phyloP scores from a whole-genome alignment of 2,113 vertebrate genomes.

The Poeciliopsis prolifica region DNA sequence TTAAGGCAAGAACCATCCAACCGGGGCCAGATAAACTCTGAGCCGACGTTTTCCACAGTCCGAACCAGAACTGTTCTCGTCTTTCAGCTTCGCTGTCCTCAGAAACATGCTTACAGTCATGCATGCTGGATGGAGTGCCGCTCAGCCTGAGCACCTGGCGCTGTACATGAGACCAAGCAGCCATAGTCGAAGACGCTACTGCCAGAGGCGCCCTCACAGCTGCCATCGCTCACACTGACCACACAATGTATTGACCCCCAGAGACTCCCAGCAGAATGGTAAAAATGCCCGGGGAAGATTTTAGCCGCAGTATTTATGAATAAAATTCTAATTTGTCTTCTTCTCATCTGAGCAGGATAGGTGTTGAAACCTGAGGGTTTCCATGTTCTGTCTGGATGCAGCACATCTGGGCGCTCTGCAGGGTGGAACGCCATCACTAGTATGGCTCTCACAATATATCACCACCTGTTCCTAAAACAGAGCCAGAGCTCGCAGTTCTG shows the following conservation, averaged over 20 bases:
- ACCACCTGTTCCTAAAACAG: conserved; percentile 10
- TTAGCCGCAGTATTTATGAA: conserved; percentile 17
- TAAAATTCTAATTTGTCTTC: conserved; percentile 45
- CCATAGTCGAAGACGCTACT: conserved; percentile 58
- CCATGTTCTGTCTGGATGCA: conserved; percentile 49
- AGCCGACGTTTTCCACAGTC: conserved; percentile 17
- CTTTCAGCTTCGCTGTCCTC: conserved; percentile 33
- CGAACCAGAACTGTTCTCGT: conserved; percentile 19
- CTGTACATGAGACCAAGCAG: conserved; percentile 60
- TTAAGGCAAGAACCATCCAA: conserved; percentile 20
- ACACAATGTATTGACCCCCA: conserved; percentile 53
- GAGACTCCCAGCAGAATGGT: conserved; percentile 33
- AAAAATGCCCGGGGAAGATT: conserved; percentile 13
- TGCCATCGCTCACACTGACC: conserved; percentile 71
- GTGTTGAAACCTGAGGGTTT: conserved; percentile 41
- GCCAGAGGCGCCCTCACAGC: conserved; percentile 67
- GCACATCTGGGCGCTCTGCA: conserved; percentile 51
- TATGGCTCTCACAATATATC: conserved; percentile 25
- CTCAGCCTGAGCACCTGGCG: conserved; percentile 60
- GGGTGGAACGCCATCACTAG: conserved; percentile 50
- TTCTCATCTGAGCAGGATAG: conserved; percentile 28
- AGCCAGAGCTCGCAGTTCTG: conserved; percentile 30
- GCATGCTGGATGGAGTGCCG: conserved; percentile 61
- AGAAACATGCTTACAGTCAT: conserved; percentile 59
- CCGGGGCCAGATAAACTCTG: conserved; percentile 31